Evolutionary conservation across 2,113 vertebrate genomes (phyloP).

Genomic region (Phocoena phocoena): DNA sequence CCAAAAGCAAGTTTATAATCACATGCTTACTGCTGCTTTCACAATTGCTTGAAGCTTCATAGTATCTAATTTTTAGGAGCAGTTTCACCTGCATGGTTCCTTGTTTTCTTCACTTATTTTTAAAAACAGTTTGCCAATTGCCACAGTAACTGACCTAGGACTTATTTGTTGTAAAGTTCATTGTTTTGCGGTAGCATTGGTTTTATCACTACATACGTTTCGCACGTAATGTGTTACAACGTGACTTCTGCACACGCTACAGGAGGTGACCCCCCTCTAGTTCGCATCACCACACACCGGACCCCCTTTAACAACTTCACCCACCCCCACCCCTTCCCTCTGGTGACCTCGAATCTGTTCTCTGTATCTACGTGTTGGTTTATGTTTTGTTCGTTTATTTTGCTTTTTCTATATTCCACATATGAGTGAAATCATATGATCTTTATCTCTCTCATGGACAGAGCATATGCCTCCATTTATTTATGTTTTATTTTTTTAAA

Average conservation of each 20-base stretch:
- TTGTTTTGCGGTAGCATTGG: too few species aligned
- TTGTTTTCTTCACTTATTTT: not conserved
- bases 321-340: too few species aligned
- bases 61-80: not conserved
- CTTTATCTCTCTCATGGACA: not conserved
- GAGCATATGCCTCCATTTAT: not conserved
- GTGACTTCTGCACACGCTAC: too few species aligned
- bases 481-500: not conserved
- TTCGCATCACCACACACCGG: fast-evolving
- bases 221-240: too few species aligned
- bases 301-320: too few species aligned
- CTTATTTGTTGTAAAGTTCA: not conserved
- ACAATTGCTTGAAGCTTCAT: not conserved
- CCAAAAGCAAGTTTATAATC: not conserved
- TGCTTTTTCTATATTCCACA: too few species aligned
- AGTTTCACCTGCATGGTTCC: not conserved
- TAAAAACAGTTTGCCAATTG: not conserved
- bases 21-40: not conserved
- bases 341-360: too few species aligned
- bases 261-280: too few species aligned
- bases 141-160: not conserved
- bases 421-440: too few species aligned
- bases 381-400: too few species aligned
- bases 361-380: too few species aligned
- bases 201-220: too few species aligned